Conservation (phyloP, 2,113 vertebrate species). For the Anhinga rufa region DNA sequence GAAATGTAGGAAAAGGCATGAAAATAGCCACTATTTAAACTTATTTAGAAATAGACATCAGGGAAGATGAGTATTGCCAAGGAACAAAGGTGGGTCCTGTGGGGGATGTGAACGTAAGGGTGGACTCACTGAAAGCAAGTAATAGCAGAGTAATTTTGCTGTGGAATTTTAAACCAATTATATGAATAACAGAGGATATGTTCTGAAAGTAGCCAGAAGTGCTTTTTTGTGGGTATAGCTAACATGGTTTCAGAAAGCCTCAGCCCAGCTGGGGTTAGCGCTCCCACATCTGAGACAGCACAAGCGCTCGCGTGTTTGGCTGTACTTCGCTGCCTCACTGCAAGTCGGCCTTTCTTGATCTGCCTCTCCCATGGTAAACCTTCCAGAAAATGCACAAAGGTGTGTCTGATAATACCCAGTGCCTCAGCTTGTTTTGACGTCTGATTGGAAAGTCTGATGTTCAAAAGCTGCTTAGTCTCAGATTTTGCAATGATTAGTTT, state of each 20-base stretch:
- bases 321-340: not conserved
- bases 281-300: not conserved
- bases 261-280: not conserved
- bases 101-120: not conserved
- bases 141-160: constrained; percentile 45
- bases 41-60: not conserved
- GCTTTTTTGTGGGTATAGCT: not conserved
- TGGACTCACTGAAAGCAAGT: constrained; percentile 33
- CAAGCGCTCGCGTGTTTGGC: not conserved
- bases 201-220: constrained; percentile 17
- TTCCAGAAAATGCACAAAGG: not conserved
- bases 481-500: not conserved
- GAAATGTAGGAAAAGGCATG: not conserved
- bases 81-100: not conserved
- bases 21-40: not conserved
- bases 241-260: not conserved
- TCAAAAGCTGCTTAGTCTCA: not conserved
- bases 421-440: not conserved
- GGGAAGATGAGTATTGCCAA: not conserved
- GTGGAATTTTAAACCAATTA: constrained; percentile 48
- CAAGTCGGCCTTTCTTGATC: not conserved
- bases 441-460: not conserved
- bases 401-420: not conserved
- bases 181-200: constrained; percentile 7
- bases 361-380: not conserved